These are phyloP conservation scores for Silurus glanis DNA, from an alignment of 2,113 vertebrate genomes.

Conservation along the genomic window DNA sequence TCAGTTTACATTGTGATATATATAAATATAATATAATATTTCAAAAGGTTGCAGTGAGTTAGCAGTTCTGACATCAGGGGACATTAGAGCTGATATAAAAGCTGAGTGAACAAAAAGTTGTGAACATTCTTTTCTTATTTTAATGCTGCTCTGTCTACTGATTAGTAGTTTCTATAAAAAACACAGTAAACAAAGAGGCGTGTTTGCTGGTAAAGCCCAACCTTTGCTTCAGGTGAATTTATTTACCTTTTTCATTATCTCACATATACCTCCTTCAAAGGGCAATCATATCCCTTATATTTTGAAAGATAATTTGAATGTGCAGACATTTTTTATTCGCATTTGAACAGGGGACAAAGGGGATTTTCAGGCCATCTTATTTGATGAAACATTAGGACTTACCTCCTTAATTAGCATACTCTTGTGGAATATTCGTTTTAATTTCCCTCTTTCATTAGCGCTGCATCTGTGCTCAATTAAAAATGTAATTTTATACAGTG, in stretches of 20 bases:
- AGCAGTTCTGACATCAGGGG: not conserved
- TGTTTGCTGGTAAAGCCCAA: not conserved
- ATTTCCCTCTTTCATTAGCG: constrained; percentile 33
- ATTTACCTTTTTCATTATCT: not conserved
- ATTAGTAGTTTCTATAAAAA: not conserved
- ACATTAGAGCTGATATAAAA: too few species aligned
- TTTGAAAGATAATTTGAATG: not conserved
- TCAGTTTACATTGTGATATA: not conserved
- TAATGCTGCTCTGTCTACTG: not conserved
- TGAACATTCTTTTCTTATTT: not conserved
- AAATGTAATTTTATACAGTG: constrained; percentile 50
- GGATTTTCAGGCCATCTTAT: not conserved
- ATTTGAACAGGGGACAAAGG: not conserved
- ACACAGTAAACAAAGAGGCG: not conserved
- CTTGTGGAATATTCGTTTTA: constrained; percentile 43
- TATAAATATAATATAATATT: too few species aligned
- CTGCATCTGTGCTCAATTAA: constrained; percentile 53
- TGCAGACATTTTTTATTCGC: not conserved
- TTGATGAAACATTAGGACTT: constrained; percentile 4
- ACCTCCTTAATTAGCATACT: constrained; percentile 39
- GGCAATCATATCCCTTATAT: not conserved
- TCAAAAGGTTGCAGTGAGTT: not conserved
- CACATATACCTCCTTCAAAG: not conserved
- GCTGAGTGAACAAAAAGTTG: not conserved
- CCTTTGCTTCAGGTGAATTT: constrained; percentile 4